Conservation (phyloP, 2,888 invertebrate genomes). For the Monoplex corrugatus region DNA sequence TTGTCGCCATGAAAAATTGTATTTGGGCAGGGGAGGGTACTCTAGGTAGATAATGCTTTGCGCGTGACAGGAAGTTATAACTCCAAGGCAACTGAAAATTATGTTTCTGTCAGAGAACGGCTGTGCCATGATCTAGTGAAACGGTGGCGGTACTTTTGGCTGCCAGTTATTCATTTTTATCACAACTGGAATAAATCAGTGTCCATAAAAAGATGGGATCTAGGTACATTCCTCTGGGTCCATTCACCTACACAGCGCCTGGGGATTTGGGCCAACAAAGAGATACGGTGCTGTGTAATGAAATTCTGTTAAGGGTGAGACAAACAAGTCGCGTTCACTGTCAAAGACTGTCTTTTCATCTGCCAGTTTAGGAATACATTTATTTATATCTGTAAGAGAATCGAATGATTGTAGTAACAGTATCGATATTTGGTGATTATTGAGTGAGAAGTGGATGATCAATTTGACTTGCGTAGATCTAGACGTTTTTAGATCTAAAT, state of each 20-base stretch:
- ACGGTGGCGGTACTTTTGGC: background rate
- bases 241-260: constrained; percentile 75
- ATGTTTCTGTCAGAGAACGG: background rate
- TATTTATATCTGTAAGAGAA: no score
- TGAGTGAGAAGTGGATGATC: no score
- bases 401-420: no score
- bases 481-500: no score
- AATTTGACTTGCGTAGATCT: no score
- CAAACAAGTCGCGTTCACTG: background rate
- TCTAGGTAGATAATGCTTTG: background rate
- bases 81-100: constrained; percentile 20
- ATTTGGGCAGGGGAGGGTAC: background rate
- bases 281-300: constrained; percentile 79
- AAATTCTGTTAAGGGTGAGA: constrained; percentile 78
- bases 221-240: constrained; percentile 48
- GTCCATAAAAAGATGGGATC: constrained; percentile 46
- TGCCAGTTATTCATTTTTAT: background rate
- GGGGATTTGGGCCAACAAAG: constrained; percentile 77
- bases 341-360: no score
- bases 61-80: constrained; percentile 45
- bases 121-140: background rate
- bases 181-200: background rate
- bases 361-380: no score
- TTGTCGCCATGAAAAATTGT: no score
- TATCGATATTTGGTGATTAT: no score